Evolutionary conservation across 1,140 invertebrate genomes (phyloP), one percentile per base, ranked within the genome.

Genomic region (Diploscapter pachys): DNA sequence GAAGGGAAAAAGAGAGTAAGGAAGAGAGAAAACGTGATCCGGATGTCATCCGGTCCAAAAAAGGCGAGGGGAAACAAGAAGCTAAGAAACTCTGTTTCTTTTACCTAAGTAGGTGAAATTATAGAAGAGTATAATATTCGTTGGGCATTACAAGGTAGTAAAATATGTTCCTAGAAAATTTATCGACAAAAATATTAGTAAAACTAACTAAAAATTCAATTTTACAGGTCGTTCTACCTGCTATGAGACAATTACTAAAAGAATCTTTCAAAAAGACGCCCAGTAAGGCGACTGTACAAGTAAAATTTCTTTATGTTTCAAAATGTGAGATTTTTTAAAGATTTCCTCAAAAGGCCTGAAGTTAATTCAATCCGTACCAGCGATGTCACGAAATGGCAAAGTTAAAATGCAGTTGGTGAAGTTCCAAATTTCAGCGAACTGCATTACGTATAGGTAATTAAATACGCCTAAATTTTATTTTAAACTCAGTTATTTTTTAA

Each of bases 401-500:
- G 80, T 89, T 0, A 81, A 84, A 56, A 87, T 82, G 61, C 85
- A 91, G 87, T 80, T 90, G 81, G 92, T 95, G 69, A 96, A 96
- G 86, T 94, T 96, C 84, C 92, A 95, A 86, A 95, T 97, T 79
- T 93, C 93, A n/a, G 92, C 93, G 85, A 91, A 93, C 86, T 92
- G 93, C 78, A 91, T 95, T 81, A 92, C 93, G 48, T 74, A 74
- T 48, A 74, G 73, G 73, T 74, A 48, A 2, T 53, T 54, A 13
- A 5, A 4, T 31, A 31, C 31, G 31, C 31, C 31, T 31, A 31
- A 31, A 31, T 31, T 31, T 31, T 31, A 31, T 31, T 31, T 31
- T 31, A 31, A 31, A 31, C 31, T 31, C 31, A 31, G 31, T 31
- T 31, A 31, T 31, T 31, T 31, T 31, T 31, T 31, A 31, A 31